Evolutionary conservation across 2,797 vertebrate genomes (phyloP).

Genomic region (Labroides dimidiatus): DNA sequence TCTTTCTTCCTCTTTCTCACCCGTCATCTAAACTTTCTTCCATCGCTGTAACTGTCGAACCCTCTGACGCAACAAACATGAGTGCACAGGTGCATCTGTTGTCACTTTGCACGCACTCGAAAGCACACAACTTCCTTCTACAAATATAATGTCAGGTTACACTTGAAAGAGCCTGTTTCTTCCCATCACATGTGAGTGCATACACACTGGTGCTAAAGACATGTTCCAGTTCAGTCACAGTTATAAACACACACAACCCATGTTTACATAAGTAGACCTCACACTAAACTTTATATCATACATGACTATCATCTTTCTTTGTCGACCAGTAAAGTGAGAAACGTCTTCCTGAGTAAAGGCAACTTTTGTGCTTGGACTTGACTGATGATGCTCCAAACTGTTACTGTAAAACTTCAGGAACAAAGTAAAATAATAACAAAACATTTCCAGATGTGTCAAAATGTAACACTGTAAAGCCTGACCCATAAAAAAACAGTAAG

Average conservation of each 20-base stretch:
- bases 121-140: conserved; percentile 2
- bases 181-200: neutral
- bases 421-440: no score
- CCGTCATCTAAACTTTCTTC: neutral
- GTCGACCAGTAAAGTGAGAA: neutral
- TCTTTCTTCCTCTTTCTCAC: conserved; percentile 24
- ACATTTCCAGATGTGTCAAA: no score
- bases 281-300: no score
- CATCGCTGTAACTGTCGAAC: neutral
- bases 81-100: neutral
- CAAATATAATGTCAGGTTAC: conserved; percentile 6
- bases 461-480: no score
- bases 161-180: neutral
- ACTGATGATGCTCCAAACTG: neutral
- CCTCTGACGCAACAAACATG: neutral
- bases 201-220: neutral
- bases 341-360: conserved; percentile 8
- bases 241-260: neutral
- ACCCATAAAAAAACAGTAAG: no score
- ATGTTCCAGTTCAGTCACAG: neutral
- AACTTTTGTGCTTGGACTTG: conserved; percentile 3
- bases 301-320: no score
- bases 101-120: conserved; percentile 6
- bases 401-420: neutral
- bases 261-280: neutral